A percentile compares a stretch with the other conserved stretches of the same genome.
phyloP scores from a whole-genome alignment of 2,113 vertebrate species.

The Limanda limanda region DNA sequence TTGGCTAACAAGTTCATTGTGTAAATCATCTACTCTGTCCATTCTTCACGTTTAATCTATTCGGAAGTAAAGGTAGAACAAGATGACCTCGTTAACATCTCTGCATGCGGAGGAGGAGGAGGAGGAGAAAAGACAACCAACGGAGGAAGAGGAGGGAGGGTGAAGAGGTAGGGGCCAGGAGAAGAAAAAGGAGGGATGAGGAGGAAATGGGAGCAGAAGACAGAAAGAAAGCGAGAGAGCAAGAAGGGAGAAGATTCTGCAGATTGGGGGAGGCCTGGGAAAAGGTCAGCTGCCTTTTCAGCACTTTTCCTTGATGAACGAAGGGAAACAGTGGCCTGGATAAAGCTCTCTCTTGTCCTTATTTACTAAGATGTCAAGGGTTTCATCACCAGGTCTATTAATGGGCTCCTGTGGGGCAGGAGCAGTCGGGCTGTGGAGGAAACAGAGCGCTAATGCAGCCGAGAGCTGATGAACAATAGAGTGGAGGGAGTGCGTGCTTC shows the following conservation, averaged over 20 bases:
- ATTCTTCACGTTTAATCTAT: conserved; percentile 14
- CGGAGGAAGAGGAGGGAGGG: neutral
- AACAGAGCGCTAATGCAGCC: neutral
- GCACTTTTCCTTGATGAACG: conserved; percentile 54
- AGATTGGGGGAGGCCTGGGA: conserved; percentile 41
- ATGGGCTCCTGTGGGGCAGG: conserved; percentile 34
- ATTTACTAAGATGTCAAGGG: conserved; percentile 50
- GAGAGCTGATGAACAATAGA: neutral
- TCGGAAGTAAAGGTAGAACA: neutral
- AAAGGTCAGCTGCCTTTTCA: conserved; percentile 73
- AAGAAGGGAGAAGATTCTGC: conserved; percentile 13
- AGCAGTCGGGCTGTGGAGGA: conserved; percentile 4
- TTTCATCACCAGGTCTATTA: conserved; percentile 44
- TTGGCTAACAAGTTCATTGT: neutral
- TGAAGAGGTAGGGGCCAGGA: conserved; percentile 8
- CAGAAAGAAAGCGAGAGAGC: neutral
- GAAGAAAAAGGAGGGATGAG: neutral
- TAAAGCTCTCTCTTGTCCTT: conserved; percentile 50
- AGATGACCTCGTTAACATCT: conserved; percentile 12
- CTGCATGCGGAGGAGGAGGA: neutral
- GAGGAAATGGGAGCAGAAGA: conserved; percentile 22
- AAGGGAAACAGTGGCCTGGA: conserved; percentile 57
- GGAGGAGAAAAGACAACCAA: conserved; percentile 1
- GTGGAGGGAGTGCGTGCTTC: neutral
- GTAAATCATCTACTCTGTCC: neutral